Conservation (phyloP, 2,888 invertebrate species). For the Stictocephala bisonia region DNA sequence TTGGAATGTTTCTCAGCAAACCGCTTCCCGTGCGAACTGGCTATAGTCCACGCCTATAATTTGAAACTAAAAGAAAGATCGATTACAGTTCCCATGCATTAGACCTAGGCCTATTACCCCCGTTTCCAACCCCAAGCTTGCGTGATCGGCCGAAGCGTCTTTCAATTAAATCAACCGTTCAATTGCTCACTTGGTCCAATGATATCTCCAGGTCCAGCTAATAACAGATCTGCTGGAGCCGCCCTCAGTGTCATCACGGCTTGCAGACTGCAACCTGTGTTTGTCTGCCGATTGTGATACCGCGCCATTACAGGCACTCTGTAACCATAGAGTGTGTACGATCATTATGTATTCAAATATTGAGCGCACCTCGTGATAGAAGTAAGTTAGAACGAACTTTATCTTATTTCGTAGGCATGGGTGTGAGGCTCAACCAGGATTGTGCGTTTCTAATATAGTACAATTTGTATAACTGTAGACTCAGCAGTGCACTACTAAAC, state of each 20-base stretch:
- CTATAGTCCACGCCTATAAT: constrained; percentile 43
- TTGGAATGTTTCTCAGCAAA: constrained; percentile 1
- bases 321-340: too few species aligned
- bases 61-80: constrained; percentile 36
- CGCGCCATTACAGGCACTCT: too few species aligned
- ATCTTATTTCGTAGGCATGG: too few species aligned
- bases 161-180: constrained; percentile 46
- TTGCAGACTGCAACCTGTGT: too few species aligned
- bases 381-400: too few species aligned
- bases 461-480: too few species aligned
- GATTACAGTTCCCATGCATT: constrained; percentile 42
- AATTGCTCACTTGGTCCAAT: constrained; percentile 43
- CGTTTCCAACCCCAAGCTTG: neutral
- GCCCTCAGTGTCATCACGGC: neutral
- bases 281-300: too few species aligned
- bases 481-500: too few species aligned
- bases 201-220: constrained; percentile 29
- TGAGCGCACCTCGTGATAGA: too few species aligned
- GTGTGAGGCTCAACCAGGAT: too few species aligned
- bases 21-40: constrained; percentile 40
- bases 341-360: too few species aligned
- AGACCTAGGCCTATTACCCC: constrained; percentile 31
- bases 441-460: too few species aligned
- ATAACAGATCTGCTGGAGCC: constrained; percentile 25
- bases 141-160: constrained; percentile 28